These are phyloP conservation scores for Sapajus apella DNA, from an alignment of 2,113 vertebrate genomes.

Conservation along the genomic window DNA sequence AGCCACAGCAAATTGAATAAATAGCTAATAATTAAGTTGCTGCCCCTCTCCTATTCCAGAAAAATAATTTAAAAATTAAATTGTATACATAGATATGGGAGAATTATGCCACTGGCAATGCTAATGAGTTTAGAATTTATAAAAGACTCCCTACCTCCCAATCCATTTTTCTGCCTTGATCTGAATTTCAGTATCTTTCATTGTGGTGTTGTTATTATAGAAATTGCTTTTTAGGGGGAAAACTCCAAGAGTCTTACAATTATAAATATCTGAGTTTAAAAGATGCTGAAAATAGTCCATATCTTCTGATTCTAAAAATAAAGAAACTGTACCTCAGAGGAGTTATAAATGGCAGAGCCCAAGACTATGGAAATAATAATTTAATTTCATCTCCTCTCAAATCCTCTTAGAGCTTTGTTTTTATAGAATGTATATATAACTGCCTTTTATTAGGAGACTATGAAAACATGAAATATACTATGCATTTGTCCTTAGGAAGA, in stretches of 20 bases:
- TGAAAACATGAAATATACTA: neutral
- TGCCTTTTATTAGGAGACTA: constrained; percentile 8
- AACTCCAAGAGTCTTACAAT: neutral
- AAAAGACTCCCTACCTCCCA: neutral
- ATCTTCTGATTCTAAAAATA: neutral
- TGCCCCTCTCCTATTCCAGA: neutral
- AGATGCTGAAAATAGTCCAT: neutral
- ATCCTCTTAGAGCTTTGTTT: neutral
- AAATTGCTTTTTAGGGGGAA: constrained; percentile 8
- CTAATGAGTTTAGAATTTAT: neutral
- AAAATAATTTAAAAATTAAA: constrained; percentile 52
- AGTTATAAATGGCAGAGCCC: neutral
- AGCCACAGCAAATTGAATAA: neutral
- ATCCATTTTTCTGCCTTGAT: neutral
- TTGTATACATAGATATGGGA: neutral
- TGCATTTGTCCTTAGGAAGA: neutral
- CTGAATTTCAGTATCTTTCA: constrained; percentile 24
- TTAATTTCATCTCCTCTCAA: constrained; percentile 4
- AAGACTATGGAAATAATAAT: neutral
- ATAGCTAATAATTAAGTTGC: constrained; percentile 23
- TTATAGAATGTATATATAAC: neutral
- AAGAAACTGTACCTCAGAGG: constrained; percentile 8
- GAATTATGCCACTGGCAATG: too few species aligned
- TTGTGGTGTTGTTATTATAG: neutral
- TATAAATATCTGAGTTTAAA: constrained; percentile 1